Percentiles rank a stretch among this genome's conserved stretches.
Evolutionary conservation across 2,797 vertebrate genomes (phyloP).

Genomic region (Pseudomugil tenellus): DNA sequence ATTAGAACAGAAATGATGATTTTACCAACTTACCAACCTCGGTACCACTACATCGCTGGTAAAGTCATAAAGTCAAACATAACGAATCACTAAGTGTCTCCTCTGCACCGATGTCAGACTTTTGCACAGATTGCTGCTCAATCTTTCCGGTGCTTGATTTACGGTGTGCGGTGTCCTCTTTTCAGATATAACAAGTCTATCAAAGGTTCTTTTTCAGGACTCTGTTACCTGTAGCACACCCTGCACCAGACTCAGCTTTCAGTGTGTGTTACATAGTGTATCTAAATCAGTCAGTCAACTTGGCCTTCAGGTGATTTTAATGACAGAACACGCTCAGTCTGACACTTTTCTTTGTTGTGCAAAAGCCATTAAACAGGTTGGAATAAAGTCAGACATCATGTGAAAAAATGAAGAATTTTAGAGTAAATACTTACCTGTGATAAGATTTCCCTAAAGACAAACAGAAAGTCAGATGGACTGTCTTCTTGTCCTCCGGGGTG

Average conservation of each 20-base stretch:
- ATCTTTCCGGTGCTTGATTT: slow-evolving; percentile 43
- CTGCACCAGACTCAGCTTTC: slow-evolving; percentile 32
- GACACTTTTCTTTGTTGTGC: background rate
- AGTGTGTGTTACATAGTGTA: slow-evolving; percentile 32
- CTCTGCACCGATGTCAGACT: slow-evolving; percentile 12
- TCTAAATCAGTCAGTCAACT: slow-evolving; percentile 29
- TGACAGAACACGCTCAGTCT: background rate
- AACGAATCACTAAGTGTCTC: background rate
- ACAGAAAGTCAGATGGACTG: background rate
- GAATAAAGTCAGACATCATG: background rate
- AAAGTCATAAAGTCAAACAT: background rate
- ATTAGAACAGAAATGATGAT: background rate
- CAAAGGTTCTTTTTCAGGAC: slow-evolving; percentile 41
- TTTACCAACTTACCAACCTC: background rate
- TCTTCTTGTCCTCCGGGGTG: background rate
- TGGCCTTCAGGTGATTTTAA: slow-evolving; percentile 13
- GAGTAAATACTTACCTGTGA: background rate
- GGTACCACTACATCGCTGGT: background rate
- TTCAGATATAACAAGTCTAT: slow-evolving; percentile 49
- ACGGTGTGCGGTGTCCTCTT: slow-evolving; percentile 49
- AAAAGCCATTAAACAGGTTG: background rate
- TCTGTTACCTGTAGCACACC: slow-evolving; percentile 49
- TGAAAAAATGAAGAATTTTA: background rate
- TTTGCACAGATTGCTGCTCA: slow-evolving; percentile 27
- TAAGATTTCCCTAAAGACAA: background rate